phyloP scores from a whole-genome alignment of 2,113 vertebrate genomes.

The Cynopterus brachyotis region DNA sequence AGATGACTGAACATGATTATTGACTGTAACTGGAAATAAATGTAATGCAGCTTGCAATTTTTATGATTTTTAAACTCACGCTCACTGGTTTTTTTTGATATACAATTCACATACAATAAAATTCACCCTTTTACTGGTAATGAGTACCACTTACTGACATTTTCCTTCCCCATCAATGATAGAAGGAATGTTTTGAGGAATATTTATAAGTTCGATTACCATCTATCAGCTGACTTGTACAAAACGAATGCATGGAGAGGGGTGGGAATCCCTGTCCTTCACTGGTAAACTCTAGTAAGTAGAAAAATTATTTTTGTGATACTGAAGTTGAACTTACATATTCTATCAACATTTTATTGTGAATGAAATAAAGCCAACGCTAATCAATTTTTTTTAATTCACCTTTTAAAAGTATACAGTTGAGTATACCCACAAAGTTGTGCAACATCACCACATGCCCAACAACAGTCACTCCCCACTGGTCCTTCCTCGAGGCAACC shows the following conservation, averaged over 20 bases:
- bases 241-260: neutral
- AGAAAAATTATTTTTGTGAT: neutral
- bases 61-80: neutral
- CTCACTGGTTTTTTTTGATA: neutral
- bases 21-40: neutral
- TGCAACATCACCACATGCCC: neutral
- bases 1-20: neutral
- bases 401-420: neutral
- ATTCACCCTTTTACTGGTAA: neutral
- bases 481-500: neutral
- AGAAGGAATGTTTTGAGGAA: neutral
- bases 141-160: neutral
- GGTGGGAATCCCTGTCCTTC: neutral
- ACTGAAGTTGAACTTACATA: neutral
- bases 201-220: neutral
- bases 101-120: slow-evolving; percentile 8
- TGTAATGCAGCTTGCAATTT: neutral
- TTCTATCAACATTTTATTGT: neutral
- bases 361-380: neutral
- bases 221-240: neutral
- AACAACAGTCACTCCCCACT: neutral
- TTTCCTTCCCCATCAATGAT: neutral
- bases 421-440: neutral
- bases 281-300: neutral
- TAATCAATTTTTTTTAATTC: neutral